A percentile compares a stretch with the other conserved stretches of the same genome.
phyloP scores from a whole-genome alignment of 2,113 vertebrate genomes.

The Forbesichthys papilliferus region DNA sequence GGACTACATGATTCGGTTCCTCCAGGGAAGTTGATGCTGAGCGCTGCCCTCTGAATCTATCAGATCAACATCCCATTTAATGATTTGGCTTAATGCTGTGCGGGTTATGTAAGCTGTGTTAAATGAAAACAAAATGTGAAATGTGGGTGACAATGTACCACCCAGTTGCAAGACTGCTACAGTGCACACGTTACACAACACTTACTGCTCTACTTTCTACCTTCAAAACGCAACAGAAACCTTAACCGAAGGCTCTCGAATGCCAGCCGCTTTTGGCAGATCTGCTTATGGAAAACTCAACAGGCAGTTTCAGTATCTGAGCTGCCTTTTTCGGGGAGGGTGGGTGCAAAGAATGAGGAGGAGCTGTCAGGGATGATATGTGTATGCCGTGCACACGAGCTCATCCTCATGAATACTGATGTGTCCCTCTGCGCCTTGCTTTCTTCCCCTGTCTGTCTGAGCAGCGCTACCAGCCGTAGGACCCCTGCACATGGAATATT shows the following conservation, averaged over 20 bases:
- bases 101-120: conserved; percentile 42
- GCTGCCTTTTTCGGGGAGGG: neutral
- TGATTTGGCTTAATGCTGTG: conserved; percentile 36
- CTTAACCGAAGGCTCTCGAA: conserved; percentile 17
- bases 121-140: conserved; percentile 29
- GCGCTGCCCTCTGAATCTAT: conserved; percentile 50
- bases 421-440: conserved; percentile 13
- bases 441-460: conserved; percentile 42
- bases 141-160: conserved; percentile 31
- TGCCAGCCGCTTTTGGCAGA: neutral
- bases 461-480: conserved; percentile 50
- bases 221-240: conserved; percentile 3
- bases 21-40: conserved; percentile 56
- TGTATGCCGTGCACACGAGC: conserved; percentile 4
- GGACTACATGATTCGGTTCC: conserved; percentile 64
- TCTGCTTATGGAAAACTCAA: conserved; percentile 2
- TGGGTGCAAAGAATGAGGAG: neutral
- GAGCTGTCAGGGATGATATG: neutral
- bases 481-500: conserved; percentile 65
- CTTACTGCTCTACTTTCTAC: conserved; percentile 1
- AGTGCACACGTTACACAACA: conserved; percentile 3
- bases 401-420: conserved; percentile 36
- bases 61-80: conserved; percentile 39
- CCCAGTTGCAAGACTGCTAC: conserved; percentile 42
- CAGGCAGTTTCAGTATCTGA: neutral